Conservation (phyloP, 2,888 invertebrate species). For the Microctonus aethiopoides region DNA sequence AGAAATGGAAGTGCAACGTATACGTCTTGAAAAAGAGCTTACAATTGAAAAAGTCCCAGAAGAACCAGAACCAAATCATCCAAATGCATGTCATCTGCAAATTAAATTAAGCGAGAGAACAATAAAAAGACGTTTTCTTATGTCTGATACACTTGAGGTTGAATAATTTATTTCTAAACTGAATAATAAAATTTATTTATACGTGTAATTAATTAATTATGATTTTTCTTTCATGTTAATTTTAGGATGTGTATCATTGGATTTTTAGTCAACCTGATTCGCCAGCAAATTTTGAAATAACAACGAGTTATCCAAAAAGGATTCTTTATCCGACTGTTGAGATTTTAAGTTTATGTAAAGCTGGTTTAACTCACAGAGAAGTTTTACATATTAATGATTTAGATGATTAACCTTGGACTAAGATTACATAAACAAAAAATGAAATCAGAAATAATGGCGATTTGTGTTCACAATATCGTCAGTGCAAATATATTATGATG, state of each 20-base stretch:
- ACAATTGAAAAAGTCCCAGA: constrained; percentile 75
- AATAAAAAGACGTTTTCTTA: constrained; percentile 87
- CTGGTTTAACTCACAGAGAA: constrained; percentile 88
- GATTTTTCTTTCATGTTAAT: constrained; percentile 54
- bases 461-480: not conserved
- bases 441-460: not conserved
- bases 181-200: too few relatives aligned
- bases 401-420: constrained; percentile 73
- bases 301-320: constrained; percentile 94
- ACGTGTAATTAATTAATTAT: constrained; percentile 1
- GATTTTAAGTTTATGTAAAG: constrained; percentile 76
- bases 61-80: constrained; percentile 80
- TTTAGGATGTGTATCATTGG: constrained; percentile 92
- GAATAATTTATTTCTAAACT: constrained; percentile 47
- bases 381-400: constrained; percentile 94
- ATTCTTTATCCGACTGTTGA: constrained; percentile 73
- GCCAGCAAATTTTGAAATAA: constrained; percentile 93
- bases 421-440: not conserved
- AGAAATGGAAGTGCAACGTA: constrained; percentile 71
- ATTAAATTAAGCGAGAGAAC: constrained; percentile 92
- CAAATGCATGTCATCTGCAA: constrained; percentile 83
- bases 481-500: constrained; percentile 3
- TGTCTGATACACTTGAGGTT: constrained; percentile 87
- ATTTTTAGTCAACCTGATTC: constrained; percentile 95
- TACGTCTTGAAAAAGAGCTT: constrained; percentile 76